phyloP scores from a whole-genome alignment of 2,113 vertebrate species.

The Periophthalmus modestus region DNA sequence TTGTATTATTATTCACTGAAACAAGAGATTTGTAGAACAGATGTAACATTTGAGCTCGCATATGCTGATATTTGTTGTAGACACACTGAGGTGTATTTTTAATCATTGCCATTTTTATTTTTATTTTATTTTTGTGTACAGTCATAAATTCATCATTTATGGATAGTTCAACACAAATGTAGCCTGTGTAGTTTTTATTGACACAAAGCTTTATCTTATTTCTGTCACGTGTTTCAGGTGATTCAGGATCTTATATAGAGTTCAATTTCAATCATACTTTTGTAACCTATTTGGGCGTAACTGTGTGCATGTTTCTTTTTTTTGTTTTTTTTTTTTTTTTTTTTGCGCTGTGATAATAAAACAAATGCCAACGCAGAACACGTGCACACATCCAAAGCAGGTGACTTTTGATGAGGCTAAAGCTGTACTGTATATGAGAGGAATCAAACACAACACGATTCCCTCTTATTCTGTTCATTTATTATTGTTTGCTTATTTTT shows the following conservation, averaged over 20 bases:
- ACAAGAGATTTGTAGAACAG: neutral
- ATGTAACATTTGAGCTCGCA: neutral
- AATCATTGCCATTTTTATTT: too few species aligned
- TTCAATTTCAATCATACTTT: slow-evolving; percentile 9
- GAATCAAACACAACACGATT: slow-evolving; percentile 14
- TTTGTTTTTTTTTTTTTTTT: too few species aligned
- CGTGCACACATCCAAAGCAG: neutral
- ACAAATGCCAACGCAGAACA: slow-evolving; percentile 12
- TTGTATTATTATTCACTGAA: neutral
- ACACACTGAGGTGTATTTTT: neutral
- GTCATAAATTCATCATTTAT: neutral
- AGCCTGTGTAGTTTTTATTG: neutral
- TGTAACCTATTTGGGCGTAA: slow-evolving; percentile 16
- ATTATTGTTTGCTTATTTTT: neutral
- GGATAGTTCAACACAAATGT: neutral
- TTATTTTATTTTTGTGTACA: neutral
- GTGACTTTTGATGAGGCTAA: neutral
- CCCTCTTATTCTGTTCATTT: neutral
- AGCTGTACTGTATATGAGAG: slow-evolving; percentile 12
- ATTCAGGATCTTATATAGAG: neutral
- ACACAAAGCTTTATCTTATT: neutral
- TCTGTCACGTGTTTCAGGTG: neutral
- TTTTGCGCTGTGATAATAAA: slow-evolving; percentile 23
- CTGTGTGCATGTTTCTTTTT: slow-evolving; percentile 1
- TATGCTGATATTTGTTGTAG: neutral